Evolutionary conservation across 2,888 invertebrate genomes (phyloP).

Genomic region (Rosalia funebris): DNA sequence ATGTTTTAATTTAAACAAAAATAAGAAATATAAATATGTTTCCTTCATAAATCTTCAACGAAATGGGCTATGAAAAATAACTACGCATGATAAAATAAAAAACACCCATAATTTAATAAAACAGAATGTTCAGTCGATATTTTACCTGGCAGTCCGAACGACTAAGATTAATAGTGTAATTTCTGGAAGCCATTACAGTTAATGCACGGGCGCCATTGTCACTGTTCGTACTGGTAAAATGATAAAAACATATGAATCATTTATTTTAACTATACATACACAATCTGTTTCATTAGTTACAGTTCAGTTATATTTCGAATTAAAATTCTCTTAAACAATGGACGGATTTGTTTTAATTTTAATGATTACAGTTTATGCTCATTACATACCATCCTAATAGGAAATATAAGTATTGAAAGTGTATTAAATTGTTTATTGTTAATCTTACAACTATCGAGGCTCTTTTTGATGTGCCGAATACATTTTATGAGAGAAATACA

Average conservation of each 20-base stretch:
- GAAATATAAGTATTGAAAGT: too few species aligned
- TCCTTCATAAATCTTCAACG: conserved; percentile 16
- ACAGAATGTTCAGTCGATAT: conserved; percentile 57
- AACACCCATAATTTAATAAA: conserved; percentile 56
- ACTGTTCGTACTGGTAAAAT: conserved; percentile 44
- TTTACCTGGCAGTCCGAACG: conserved; percentile 59
- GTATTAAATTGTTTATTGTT: too few species aligned
- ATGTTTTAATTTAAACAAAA: not conserved
- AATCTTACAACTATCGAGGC: too few species aligned
- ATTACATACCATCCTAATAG: too few species aligned
- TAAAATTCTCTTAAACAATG: too few species aligned
- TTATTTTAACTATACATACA: conserved; percentile 30
- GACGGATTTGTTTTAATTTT: too few species aligned
- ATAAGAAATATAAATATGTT: conserved; percentile 18
- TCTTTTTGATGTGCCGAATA: too few species aligned
- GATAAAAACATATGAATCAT: conserved; percentile 33
- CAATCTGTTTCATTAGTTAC: conserved; percentile 28
- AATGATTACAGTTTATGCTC: too few species aligned
- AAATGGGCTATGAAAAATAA: conserved; percentile 24
- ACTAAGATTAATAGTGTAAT: conserved; percentile 62
- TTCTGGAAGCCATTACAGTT: conserved; percentile 59
- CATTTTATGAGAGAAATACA: too few species aligned
- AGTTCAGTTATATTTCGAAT: not conserved
- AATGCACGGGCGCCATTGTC: conserved; percentile 58
- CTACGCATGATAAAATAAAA: conserved; percentile 24